Conservation (phyloP, 2,113 vertebrate species). For the Callorhinus ursinus region DNA sequence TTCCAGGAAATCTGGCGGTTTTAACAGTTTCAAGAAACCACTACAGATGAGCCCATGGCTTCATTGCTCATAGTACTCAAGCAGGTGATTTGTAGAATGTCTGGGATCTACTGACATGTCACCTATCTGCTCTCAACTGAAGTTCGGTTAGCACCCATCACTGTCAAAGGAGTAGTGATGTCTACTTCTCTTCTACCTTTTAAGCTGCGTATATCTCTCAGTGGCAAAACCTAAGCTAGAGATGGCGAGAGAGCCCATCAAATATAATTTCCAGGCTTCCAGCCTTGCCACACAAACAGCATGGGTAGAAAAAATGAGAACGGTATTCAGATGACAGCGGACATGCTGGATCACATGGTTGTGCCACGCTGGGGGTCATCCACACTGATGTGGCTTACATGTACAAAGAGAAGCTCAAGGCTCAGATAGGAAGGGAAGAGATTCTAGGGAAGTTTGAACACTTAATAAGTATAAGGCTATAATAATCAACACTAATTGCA, state of each 20-base stretch:
- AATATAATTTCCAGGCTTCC: not conserved
- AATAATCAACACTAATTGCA: not conserved
- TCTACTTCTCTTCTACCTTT: not conserved
- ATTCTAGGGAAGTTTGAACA: not conserved
- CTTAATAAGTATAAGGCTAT: not conserved
- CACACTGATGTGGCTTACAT: too few species aligned
- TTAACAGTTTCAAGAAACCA: not conserved
- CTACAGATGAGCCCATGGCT: not conserved
- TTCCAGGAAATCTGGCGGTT: not conserved
- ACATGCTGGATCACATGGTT: too few species aligned
- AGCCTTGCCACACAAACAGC: not conserved
- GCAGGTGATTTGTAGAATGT: not conserved
- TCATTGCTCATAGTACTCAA: not conserved
- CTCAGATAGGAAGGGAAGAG: not conserved
- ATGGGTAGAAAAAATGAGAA: not conserved
- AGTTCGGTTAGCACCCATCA: not conserved
- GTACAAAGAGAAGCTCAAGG: not conserved
- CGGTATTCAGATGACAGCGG: not conserved
- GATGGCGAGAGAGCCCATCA: not conserved
- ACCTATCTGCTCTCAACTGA: not conserved
- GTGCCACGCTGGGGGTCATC: not conserved
- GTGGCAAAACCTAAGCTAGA: not conserved
- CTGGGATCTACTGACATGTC: not conserved
- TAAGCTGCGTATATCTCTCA: fast-evolving
- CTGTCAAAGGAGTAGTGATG: not conserved